These are phyloP conservation scores for Butastur rufipennis DNA, from an alignment of 2,113 vertebrate species.

Conservation along the genomic window DNA sequence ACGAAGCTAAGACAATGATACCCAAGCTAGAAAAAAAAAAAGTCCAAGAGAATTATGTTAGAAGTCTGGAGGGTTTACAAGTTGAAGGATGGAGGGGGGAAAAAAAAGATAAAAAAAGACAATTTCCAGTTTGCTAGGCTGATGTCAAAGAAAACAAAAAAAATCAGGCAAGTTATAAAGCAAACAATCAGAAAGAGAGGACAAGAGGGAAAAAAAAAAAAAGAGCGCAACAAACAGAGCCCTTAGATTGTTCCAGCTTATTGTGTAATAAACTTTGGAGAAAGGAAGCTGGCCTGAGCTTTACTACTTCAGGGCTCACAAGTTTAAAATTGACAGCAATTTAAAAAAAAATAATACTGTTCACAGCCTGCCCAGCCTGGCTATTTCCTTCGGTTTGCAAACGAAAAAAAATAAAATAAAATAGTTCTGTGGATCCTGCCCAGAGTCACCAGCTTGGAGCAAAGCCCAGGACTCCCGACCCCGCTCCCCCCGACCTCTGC, in stretches of 20 bases:
- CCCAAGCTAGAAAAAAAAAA: neutral
- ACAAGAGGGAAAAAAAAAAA: neutral
- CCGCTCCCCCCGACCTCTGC: neutral
- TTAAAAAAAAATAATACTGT: neutral
- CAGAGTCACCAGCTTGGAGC: neutral
- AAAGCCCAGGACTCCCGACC: neutral
- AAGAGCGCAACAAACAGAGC: neutral
- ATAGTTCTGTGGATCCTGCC: neutral
- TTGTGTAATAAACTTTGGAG: neutral
- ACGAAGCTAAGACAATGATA: neutral
- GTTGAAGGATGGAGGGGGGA: neutral
- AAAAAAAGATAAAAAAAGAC: neutral
- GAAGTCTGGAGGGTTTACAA: neutral
- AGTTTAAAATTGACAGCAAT: neutral
- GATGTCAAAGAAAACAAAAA: neutral
- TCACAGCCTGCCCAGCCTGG: neutral
- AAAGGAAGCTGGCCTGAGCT: neutral
- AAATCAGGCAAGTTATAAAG: neutral
- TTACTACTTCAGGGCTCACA: neutral
- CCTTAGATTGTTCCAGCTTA: neutral
- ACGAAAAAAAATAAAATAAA: neutral
- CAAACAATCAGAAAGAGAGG: neutral
- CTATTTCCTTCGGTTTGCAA: neutral
- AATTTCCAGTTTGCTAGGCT: neutral
- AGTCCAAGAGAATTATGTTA: neutral